Conservation (phyloP, 2,113 vertebrate species). For the Tautogolabrus adspersus region DNA sequence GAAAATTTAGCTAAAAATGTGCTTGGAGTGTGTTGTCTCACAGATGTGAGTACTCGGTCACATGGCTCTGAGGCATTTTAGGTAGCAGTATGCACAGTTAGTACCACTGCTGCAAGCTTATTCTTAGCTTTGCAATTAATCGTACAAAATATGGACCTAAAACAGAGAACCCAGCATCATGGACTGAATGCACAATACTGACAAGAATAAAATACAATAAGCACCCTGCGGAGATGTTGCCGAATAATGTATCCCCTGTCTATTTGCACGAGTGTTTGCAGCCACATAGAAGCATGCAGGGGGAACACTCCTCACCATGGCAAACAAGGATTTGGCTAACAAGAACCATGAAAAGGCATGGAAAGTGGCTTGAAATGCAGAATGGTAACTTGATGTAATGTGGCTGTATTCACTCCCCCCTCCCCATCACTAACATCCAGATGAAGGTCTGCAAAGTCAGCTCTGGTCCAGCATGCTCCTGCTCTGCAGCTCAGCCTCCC, state of each 20-base stretch:
- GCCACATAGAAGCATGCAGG: neutral
- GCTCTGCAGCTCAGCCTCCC: conserved; percentile 57
- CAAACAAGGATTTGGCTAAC: conserved; percentile 37
- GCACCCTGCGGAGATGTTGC: neutral
- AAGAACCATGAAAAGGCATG: conserved; percentile 26
- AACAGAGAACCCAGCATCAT: neutral
- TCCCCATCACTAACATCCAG: conserved; percentile 33
- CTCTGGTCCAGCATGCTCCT: conserved; percentile 54
- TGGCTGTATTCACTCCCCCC: conserved; percentile 20
- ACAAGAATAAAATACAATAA: conserved; percentile 17
- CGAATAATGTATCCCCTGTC: neutral
- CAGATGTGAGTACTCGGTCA: conserved; percentile 18
- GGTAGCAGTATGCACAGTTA: neutral
- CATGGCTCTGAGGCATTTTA: neutral
- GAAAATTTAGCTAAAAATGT: conserved; percentile 8
- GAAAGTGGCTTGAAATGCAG: conserved; percentile 31
- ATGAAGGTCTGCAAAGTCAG: conserved; percentile 62
- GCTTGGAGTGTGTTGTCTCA: neutral
- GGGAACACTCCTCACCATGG: neutral
- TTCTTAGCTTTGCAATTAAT: neutral
- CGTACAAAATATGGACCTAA: neutral
- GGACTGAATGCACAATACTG: neutral
- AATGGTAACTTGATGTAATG: conserved; percentile 29
- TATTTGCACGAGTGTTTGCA: conserved; percentile 5
- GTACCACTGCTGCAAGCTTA: neutral